Evolutionary conservation across 2,797 vertebrate species (phyloP).

Genomic region (Mareca penelope): DNA sequence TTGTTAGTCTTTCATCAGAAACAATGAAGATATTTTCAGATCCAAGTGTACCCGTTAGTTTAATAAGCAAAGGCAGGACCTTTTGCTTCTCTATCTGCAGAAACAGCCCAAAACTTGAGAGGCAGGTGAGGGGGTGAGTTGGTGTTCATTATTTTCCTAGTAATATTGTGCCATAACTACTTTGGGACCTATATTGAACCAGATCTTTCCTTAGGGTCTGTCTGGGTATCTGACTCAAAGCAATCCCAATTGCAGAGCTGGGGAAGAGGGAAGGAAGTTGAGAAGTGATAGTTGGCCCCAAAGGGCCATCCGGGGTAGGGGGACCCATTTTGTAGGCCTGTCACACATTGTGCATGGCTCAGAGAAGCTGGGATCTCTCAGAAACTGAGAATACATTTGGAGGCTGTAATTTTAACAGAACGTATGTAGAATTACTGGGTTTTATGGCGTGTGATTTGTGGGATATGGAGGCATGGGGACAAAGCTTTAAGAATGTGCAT

Average conservation of each 20-base stretch:
- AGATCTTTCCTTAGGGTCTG: background rate
- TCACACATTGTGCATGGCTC: background rate
- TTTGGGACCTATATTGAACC: background rate
- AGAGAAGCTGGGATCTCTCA: background rate
- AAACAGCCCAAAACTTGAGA: background rate
- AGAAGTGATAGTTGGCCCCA: background rate
- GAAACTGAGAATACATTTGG: background rate
- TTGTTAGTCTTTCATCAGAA: too few species aligned
- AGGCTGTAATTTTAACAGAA: background rate
- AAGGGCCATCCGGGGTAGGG: background rate
- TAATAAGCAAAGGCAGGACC: background rate
- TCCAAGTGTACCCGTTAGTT: background rate
- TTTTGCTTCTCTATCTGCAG: background rate
- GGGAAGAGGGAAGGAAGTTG: background rate
- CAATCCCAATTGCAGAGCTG: background rate
- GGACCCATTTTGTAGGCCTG: background rate
- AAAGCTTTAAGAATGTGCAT: background rate
- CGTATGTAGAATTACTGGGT: background rate
- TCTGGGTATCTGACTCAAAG: background rate
- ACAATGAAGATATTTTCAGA: background rate
- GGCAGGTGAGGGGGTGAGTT: background rate
- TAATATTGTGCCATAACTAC: background rate
- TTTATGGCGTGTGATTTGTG: constrained; percentile 47
- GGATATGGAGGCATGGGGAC: background rate
- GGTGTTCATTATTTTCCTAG: background rate